Conservation (phyloP, 2,797 vertebrate genomes). For the Huso huso region DNA sequence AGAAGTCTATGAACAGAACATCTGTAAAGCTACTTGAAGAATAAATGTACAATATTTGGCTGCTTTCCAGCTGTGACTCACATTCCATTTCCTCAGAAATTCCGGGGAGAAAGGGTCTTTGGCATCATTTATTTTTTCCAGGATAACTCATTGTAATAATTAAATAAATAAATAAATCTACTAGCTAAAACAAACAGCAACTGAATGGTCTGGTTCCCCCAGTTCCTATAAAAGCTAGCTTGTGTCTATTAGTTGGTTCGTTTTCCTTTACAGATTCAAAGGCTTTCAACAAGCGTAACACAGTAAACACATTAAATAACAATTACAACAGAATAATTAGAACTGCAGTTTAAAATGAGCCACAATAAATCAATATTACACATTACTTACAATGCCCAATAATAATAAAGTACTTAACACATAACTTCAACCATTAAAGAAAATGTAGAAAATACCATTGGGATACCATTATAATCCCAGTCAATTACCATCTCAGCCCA, state of each 20-base stretch:
- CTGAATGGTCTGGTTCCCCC: not conserved
- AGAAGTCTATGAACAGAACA: not conserved
- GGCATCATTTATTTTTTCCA: constrained; percentile 11
- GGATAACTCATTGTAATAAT: constrained; percentile 14
- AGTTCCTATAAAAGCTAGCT: not conserved
- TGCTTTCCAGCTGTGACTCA: constrained; percentile 18
- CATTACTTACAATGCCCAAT: not conserved
- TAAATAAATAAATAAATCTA: constrained; percentile 13
- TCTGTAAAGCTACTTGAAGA: constrained; percentile 22
- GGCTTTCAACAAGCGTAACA: no score
- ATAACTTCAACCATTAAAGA: no score
- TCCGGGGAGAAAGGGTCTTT: constrained; percentile 5
- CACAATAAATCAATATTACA: not conserved
- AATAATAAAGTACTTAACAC: no score
- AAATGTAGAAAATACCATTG: no score
- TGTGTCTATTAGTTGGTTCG: not conserved
- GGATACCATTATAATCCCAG: no score
- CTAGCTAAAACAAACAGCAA: constrained; percentile 14
- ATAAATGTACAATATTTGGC: constrained; percentile 60
- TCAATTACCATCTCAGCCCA: no score
- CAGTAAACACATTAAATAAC: no score
- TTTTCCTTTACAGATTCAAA: not conserved
- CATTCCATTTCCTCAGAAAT: constrained; percentile 21
- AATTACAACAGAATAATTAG: not conserved
- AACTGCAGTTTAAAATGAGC: not conserved